These are phyloP conservation scores for Drosophila repletoides DNA, from an alignment of 1,140 invertebrate genomes.

Conservation along the genomic window DNA sequence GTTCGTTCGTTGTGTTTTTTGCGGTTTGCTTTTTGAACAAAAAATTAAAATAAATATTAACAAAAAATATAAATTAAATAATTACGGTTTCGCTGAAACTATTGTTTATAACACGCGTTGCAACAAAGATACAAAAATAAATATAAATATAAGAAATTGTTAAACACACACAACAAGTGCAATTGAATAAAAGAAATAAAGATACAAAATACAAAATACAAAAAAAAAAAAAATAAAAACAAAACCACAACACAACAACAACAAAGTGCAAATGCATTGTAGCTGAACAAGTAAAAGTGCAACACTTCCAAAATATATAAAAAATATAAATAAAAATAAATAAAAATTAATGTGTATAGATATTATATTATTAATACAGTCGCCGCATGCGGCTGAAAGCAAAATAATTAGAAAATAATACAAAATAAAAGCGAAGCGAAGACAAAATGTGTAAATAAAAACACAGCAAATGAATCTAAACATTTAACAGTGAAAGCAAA, in stretches of 20 bases:
- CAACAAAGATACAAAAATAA: constrained; percentile 29
- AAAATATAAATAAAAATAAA: constrained; percentile 34
- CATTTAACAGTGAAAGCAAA: constrained; percentile 53
- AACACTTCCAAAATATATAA: constrained; percentile 12
- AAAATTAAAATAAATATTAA: constrained; percentile 22
- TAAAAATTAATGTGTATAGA: constrained; percentile 36
- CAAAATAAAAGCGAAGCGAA: constrained; percentile 4
- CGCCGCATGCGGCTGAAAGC: constrained; percentile 32
- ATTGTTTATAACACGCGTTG: constrained; percentile 35
- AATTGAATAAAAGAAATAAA: constrained; percentile 47
- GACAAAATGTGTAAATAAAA: constrained; percentile 48
- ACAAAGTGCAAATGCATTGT: constrained; percentile 75
- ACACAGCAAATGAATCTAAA: constrained; percentile 50
- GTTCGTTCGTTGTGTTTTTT: constrained; percentile 49
- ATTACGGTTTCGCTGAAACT: constrained; percentile 46
- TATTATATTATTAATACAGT: constrained; percentile 37
- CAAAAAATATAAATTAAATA: constrained; percentile 27
- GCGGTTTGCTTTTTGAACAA: constrained; percentile 47
- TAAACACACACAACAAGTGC: constrained; percentile 71
- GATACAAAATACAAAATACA: constrained; percentile 29
- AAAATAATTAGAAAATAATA: constrained; percentile 15
- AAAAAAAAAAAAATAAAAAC: constrained; percentile 7
- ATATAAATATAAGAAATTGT: constrained; percentile 42
- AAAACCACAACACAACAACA: no score
- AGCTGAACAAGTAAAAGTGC: constrained; percentile 56